Base-by-base conservation (phyloP, 1,140 invertebrate species). In the Pteromalus puparum region DNA sequence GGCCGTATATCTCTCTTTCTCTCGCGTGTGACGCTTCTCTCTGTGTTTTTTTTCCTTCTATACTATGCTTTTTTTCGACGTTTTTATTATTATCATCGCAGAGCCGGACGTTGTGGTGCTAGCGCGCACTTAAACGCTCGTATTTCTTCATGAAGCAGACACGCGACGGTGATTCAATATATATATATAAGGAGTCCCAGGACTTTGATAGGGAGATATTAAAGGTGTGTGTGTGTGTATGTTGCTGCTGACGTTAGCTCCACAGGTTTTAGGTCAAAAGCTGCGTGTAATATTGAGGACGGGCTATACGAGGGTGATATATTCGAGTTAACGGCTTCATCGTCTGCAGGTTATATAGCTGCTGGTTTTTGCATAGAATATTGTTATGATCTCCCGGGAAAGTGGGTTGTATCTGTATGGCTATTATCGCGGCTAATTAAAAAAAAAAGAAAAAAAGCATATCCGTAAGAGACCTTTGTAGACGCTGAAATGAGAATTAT, bases 121-220 rank as follows among this genome's bases (percentile, higher is more conserved):
- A 53, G 46, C 34, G 34, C 30, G 61, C 26, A 75, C 21, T 83
- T 70, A 77, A 68, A 68, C 53, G 42, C 26, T 68, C 34, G n/a
- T 76, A 46, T 68, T 67, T 78, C 42, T 70, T 53, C 38, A 26
- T 53, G 18, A 42, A 26, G 65, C 24, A 4, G 70, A 28, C 24
- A 34, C 68, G 70, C 76, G 76, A n/a, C 15, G 75, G 18, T 5
- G 76, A 67, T 67, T 78, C 30, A 79, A 76, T 42, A 10, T 34
- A 5, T 34, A 34, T 5, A 34, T 42, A 42, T 84, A 70, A 76
- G 73, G 61, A 65, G 34, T 9, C 21, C 4, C 6, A n/a, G 61
- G 28, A 61, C 38, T 77, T 85, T 70, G 30, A 46, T 80, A 48
- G 12, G 53, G 28, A 24, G 30, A 79, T 79, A 34, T 26, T 68